phyloP scores from a whole-genome alignment of 2,113 vertebrate species.

The Muntiacus muntjak region DNA sequence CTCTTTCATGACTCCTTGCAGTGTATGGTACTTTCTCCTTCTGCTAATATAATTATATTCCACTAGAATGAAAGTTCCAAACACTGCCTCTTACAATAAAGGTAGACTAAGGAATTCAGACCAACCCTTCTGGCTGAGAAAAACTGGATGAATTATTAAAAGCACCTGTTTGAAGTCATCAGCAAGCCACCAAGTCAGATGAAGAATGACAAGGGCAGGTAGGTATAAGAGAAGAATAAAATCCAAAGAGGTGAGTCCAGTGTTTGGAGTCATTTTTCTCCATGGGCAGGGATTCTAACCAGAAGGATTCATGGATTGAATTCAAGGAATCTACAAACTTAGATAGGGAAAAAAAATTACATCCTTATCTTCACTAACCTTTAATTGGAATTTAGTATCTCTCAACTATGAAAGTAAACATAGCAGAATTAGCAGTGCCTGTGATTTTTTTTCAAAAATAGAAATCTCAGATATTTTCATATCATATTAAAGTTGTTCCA shows the following conservation, averaged over 20 bases:
- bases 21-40: background rate
- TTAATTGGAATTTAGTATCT: constrained; percentile 1
- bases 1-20: background rate
- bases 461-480: background rate
- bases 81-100: background rate
- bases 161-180: background rate
- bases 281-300: background rate
- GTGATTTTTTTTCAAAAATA: background rate
- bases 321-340: background rate
- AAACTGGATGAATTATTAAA: background rate
- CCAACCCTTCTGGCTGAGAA: background rate
- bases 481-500: background rate
- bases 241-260: background rate
- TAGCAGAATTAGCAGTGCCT: background rate
- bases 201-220: background rate
- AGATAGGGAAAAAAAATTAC: background rate
- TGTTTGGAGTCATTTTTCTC: background rate
- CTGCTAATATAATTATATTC: background rate
- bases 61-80: background rate
- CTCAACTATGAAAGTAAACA: constrained; percentile 17
- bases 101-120: background rate
- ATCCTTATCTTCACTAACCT: background rate
- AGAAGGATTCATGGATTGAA: background rate
- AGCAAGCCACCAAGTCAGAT: background rate
- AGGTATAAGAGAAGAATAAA: background rate